These are phyloP conservation scores for Calcarius lapponicus DNA, from an alignment of 2,797 vertebrate genomes.

Conservation along the genomic window DNA sequence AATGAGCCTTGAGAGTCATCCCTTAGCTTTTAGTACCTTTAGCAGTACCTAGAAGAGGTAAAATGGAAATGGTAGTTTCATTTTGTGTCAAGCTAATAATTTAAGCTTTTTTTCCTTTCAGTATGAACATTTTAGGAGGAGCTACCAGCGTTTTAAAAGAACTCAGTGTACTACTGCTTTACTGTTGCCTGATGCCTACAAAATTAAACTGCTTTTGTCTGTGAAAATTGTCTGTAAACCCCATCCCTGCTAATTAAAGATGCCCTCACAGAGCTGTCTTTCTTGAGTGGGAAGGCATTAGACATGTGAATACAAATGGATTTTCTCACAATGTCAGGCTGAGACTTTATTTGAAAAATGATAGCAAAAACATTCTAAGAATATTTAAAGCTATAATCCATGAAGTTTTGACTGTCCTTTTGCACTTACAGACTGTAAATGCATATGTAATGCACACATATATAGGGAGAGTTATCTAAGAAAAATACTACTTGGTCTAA, in stretches of 20 bases:
- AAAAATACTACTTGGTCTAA: neutral
- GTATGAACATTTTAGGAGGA: neutral
- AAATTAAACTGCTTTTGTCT: constrained; percentile 5
- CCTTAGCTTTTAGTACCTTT: neutral
- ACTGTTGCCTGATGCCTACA: neutral
- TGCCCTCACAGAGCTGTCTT: neutral
- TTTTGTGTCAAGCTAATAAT: neutral
- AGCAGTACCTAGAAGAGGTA: neutral
- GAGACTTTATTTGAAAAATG: neutral
- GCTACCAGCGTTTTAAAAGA: neutral
- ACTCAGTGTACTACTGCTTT: neutral
- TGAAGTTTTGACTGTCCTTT: neutral
- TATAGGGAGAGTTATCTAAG: neutral
- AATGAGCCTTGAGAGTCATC: neutral
- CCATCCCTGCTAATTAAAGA: neutral
- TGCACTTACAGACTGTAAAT: neutral
- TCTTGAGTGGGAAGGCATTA: constrained; percentile 9
- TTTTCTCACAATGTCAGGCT: neutral
- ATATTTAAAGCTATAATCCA: neutral
- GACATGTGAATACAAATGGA: neutral
- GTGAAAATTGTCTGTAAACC: neutral
- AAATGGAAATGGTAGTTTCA: neutral
- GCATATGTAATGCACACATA: neutral
- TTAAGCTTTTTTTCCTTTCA: neutral
- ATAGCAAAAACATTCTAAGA: neutral